Evolutionary conservation across 2,888 invertebrate genomes (phyloP), one percentile per base, ranked within the genome.

Genomic region (Drosophila macrospina): DNA sequence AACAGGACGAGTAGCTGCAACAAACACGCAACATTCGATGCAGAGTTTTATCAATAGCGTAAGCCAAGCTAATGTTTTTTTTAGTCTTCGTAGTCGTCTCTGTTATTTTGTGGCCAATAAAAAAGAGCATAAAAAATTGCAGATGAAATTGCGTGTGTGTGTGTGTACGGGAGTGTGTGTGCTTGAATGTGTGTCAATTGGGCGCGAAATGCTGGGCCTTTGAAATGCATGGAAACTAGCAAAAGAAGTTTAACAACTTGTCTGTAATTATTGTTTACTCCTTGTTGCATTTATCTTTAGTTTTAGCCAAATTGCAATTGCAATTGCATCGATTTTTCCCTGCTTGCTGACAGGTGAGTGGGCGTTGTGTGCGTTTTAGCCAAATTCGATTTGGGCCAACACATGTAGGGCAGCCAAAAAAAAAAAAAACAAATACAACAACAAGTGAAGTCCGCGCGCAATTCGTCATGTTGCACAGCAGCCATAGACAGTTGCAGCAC

Each of bases 401-500:
- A 64, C 10, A 74, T 61, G 60, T 52, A 42, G 20, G 36, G 7
- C 59, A 32, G n/a, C n/a, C n/a, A n/a, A n/a, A n/a, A n/a, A n/a
- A n/a, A n/a, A n/a, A n/a, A n/a, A n/a, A n/a, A 28, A 8, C 37
- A 39, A 16, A 1, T 20, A 7, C 36, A 15, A 32, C 8, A 13
- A 11, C 11, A 59, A 20, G 13, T 13, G 1, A 37, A 50, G 13
- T 13, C 56, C 71, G 80, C 76, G 80, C 76, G 73, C 15, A 59
- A 71, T 75, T 51, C 86, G 89, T 80, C 69, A 91, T 91, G 91
- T 88, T 91, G 74, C 89, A 83, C 78, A 73, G 81, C 73, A 79
- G 81, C 72, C 86, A 83, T 74, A 79, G 78, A 55, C 69, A 72
- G 11, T 11, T 74, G 36, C 77, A 74, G 7, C 72, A 67, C 15